Conservation (phyloP, 2,113 vertebrate genomes). For the Physeter macrocephalus region DNA sequence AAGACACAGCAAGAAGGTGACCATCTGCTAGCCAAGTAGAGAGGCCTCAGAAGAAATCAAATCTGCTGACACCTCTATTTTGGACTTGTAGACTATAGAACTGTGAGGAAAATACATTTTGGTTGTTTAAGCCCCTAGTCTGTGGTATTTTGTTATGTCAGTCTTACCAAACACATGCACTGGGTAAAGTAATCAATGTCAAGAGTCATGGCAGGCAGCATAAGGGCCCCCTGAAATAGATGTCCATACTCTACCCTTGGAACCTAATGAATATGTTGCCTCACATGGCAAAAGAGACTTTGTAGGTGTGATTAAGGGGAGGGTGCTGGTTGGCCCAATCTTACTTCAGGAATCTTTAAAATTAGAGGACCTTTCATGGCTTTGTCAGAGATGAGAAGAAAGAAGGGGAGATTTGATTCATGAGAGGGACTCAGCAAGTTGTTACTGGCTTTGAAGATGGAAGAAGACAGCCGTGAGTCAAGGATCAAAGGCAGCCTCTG, state of each 20-base stretch:
- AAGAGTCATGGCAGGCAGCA: neutral
- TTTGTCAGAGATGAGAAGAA: neutral
- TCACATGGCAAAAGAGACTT: neutral
- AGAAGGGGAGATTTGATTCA: neutral
- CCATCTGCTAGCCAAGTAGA: neutral
- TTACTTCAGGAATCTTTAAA: neutral
- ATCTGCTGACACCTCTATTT: neutral
- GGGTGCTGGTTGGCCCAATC: neutral
- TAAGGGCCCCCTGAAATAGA: fast-evolving
- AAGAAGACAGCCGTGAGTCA: neutral
- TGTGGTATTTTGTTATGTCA: neutral
- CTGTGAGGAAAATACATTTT: neutral
- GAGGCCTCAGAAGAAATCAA: neutral
- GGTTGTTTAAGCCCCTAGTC: neutral
- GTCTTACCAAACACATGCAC: neutral
- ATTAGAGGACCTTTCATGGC: neutral
- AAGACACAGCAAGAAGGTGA: neutral
- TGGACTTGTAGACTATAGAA: neutral
- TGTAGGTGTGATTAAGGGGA: neutral
- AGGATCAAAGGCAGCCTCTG: neutral
- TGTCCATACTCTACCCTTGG: neutral
- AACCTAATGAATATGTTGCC: neutral
- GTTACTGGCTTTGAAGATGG: neutral
- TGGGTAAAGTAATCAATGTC: neutral
- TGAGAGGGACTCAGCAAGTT: neutral